Percentiles rank a stretch among this genome's conserved stretches.
Conservation (phyloP, 2,888 invertebrate species). For the Phanerotoma sp. region DNA sequence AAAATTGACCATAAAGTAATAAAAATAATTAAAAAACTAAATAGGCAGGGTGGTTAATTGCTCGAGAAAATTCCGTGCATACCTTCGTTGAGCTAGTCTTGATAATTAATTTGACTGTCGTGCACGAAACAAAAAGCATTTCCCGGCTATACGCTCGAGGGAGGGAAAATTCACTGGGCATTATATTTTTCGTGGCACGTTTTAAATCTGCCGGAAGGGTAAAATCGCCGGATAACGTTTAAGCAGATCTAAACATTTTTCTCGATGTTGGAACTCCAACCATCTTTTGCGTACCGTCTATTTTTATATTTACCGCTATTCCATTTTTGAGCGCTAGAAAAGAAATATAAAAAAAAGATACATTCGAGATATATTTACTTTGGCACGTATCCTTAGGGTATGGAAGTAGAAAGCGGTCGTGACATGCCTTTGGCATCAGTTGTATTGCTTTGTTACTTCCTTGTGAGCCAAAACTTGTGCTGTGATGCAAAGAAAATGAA, state of each 20-base stretch:
- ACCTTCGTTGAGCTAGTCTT: not conserved
- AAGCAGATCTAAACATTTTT: too few species aligned
- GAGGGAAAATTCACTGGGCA: not conserved
- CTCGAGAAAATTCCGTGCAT: conserved; percentile 11
- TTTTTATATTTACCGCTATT: not conserved
- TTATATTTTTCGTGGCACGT: too few species aligned
- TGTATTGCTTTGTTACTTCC: conserved; percentile 22
- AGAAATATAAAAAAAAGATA: not conserved
- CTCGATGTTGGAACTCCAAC: too few species aligned
- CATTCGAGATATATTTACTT: conserved; percentile 8
- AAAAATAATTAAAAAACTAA: conserved; percentile 8
- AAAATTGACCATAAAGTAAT: not conserved
- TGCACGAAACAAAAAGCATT: not conserved
- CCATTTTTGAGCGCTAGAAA: too few species aligned
- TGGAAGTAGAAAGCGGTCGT: conserved; percentile 17
- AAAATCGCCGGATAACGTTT: too few species aligned
- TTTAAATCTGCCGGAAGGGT: too few species aligned
- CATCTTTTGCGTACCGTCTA: too few species aligned
- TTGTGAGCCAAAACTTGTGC: conserved; percentile 22
- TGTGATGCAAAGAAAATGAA: conserved; percentile 38
- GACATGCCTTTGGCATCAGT: conserved; percentile 17
- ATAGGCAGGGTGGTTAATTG: conserved; percentile 13
- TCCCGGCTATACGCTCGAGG: not conserved
- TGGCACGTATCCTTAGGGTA: conserved; percentile 18
- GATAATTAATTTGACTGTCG: conserved; percentile 11